Conservation (phyloP, 2,888 invertebrate genomes). For the Priocnemis perturbator region DNA sequence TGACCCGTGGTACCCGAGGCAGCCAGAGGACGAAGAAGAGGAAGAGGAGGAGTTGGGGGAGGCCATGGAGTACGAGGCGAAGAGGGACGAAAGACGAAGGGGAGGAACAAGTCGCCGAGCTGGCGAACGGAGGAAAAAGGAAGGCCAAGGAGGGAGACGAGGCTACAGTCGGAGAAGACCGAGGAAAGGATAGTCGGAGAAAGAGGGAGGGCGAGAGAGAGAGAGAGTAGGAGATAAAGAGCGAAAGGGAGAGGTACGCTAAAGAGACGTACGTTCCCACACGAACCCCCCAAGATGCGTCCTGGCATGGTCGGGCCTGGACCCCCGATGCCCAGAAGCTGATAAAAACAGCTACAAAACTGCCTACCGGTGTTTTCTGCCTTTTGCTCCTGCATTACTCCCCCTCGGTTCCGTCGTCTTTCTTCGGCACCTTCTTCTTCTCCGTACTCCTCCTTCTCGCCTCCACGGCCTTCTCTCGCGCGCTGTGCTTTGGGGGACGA, state of each 20-base stretch:
- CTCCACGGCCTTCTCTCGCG: slow-evolving; percentile 3
- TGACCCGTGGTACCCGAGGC: slow-evolving; percentile 69
- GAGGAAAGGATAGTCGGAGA: slow-evolving; percentile 16
- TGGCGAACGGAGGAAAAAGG: slow-evolving; percentile 47
- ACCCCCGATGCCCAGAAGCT: slow-evolving; percentile 74
- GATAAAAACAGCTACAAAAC: slow-evolving; percentile 76
- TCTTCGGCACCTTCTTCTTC: slow-evolving; percentile 29
- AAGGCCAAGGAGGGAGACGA: slow-evolving; percentile 49
- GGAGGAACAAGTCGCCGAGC: slow-evolving; percentile 53
- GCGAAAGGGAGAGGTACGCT: slow-evolving; percentile 54
- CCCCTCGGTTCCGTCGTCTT: slow-evolving; percentile 31
- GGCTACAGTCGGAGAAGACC: slow-evolving; percentile 24
- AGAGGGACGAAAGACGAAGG: slow-evolving; percentile 34
- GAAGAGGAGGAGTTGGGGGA: slow-evolving; percentile 34
- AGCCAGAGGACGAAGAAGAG: slow-evolving; percentile 38
- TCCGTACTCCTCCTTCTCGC: slow-evolving; percentile 40
- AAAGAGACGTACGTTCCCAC: slow-evolving; percentile 75
- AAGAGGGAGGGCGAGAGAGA: slow-evolving; percentile 18
- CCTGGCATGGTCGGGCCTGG: slow-evolving; percentile 68
- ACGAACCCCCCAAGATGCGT: slow-evolving; percentile 75
- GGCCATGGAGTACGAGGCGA: slow-evolving; percentile 34
- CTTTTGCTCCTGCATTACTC: slow-evolving; percentile 60
- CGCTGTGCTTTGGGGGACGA: slow-evolving; percentile 2
- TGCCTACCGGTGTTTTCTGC: slow-evolving; percentile 63
- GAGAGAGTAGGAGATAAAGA: slow-evolving; percentile 26